A percentile compares a stretch with the other conserved stretches of the same genome.
These are phyloP conservation scores for Ceratitis capitata DNA, from an alignment of 1,140 invertebrate genomes.

Conservation along the genomic window DNA sequence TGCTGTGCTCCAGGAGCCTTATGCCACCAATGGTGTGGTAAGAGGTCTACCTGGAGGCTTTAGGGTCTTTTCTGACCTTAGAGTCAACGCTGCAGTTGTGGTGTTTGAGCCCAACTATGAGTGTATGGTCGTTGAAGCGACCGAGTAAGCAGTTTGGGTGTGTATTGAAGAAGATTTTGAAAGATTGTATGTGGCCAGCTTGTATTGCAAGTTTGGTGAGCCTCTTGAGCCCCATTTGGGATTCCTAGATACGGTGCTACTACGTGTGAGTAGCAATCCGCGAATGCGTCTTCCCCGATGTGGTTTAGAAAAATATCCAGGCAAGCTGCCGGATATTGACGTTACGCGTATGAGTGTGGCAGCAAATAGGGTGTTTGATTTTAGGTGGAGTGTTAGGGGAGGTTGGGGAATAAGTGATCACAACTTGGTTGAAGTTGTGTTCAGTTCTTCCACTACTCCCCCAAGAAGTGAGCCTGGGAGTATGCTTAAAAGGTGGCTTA, in stretches of 20 bases:
- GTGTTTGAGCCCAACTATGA: background rate
- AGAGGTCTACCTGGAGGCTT: background rate
- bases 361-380: slow-evolving; percentile 4
- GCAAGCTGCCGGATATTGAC: background rate
- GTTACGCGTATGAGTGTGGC: slow-evolving; percentile 41
- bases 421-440: no score
- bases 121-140: background rate
- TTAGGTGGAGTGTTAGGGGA: slow-evolving; percentile 30
- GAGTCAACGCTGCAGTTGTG: background rate
- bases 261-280: no score
- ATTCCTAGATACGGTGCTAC: no score
- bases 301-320: slow-evolving; percentile 22
- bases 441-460: no score
- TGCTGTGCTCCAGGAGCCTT: no score
- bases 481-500: no score
- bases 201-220: no score
- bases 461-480: no score
- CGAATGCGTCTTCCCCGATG: no score
- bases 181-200: no score
- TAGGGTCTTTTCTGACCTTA: background rate
- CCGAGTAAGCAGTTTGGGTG: background rate
- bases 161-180: background rate
- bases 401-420: slow-evolving; percentile 24
- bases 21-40: background rate
- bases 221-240: no score